Conservation (phyloP, 2,888 invertebrate species). For the Bellardia bayeri region DNA sequence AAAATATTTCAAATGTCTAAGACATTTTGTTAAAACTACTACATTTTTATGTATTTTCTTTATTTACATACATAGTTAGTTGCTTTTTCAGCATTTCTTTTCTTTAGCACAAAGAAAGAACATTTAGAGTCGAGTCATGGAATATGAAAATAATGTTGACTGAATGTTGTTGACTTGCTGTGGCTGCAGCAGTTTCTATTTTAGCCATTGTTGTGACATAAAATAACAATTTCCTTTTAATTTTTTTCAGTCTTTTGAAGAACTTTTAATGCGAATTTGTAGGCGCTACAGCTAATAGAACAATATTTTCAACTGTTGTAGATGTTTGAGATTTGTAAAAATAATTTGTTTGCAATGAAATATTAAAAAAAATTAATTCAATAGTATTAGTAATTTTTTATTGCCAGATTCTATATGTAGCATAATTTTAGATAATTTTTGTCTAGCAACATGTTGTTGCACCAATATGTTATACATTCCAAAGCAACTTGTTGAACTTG, state of each 20-base stretch:
- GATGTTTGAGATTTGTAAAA: not conserved
- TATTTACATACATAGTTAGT: not conserved
- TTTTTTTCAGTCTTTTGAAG: not conserved
- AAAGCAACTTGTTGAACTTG: not conserved
- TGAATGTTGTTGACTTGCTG: constrained; percentile 20
- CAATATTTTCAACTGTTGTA: not conserved
- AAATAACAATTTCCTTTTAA: not conserved
- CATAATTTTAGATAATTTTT: too few relatives aligned
- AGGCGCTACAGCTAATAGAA: not conserved
- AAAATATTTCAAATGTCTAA: constrained; percentile 37
- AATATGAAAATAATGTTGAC: constrained; percentile 37
- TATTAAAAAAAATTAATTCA: too few relatives aligned
- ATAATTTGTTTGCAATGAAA: not conserved
- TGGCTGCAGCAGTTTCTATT: not conserved
- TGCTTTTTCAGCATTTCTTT: not conserved
- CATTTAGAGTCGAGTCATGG: constrained; percentile 9
- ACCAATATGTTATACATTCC: not conserved
- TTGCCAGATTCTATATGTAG: too few relatives aligned
- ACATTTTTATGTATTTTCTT: not conserved
- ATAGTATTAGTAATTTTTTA: too few relatives aligned
- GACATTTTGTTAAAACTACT: constrained; percentile 21
- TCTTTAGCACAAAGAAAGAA: not conserved
- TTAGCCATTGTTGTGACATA: constrained; percentile 10
- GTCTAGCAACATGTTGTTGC: not conserved
- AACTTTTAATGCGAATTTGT: not conserved